Conservation (phyloP, 23 tunicate genomes). For the Diplosoma virens region DNA sequence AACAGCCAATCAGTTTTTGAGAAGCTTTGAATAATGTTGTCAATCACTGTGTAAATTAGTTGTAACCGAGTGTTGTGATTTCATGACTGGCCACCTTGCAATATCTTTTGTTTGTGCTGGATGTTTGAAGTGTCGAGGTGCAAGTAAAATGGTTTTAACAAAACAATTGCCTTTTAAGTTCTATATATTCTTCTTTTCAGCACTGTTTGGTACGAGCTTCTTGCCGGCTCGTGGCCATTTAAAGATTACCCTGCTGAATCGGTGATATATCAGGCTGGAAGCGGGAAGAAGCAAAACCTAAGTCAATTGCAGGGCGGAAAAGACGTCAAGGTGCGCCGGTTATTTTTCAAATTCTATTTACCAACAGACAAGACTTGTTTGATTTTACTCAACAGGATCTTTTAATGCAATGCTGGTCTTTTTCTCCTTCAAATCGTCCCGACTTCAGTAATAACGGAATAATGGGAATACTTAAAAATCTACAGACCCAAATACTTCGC, state of each 20-base stretch:
- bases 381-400: slow-evolving; percentile 52
- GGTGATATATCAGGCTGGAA: slow-evolving; percentile 79
- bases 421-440: slow-evolving; percentile 54
- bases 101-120: too few species aligned
- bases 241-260: slow-evolving; percentile 65
- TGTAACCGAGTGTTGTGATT: too few species aligned
- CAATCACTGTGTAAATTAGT: too few species aligned
- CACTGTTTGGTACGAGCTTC: slow-evolving; percentile 86
- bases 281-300: slow-evolving; percentile 76
- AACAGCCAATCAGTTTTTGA: too few species aligned
- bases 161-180: too few species aligned
- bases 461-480: slow-evolving; percentile 48
- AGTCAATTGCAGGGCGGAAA: slow-evolving; percentile 45
- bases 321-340: slow-evolving; percentile 36
- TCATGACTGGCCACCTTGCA: too few species aligned
- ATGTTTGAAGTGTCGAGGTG: too few species aligned
- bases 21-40: too few species aligned
- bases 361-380: too few species aligned
- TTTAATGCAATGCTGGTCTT: slow-evolving; percentile 70
- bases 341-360: too few species aligned
- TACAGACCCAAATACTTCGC: slow-evolving; percentile 37
- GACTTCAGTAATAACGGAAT: slow-evolving; percentile 65
- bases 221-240: slow-evolving; percentile 82
- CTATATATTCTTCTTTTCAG: too few species aligned
- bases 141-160: too few species aligned